phyloP scores from a whole-genome alignment of 2,797 vertebrate genomes.

The Novumbra hubbsi region DNA sequence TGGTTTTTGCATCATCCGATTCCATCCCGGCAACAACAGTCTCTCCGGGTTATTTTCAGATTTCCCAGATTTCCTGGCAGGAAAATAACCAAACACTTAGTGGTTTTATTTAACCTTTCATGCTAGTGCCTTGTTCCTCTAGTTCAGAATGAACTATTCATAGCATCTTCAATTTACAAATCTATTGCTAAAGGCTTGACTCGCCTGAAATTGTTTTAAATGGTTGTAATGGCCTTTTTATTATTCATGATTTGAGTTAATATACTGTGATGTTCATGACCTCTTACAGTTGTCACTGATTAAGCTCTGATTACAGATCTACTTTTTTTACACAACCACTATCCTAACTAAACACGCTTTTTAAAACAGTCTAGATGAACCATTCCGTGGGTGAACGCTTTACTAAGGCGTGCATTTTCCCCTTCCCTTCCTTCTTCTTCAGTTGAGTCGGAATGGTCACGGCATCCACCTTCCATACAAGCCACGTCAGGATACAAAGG shows the following conservation, averaged over 20 bases:
- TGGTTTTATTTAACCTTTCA: constrained; percentile 58
- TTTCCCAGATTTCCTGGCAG: constrained; percentile 72
- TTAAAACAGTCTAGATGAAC: constrained; percentile 8
- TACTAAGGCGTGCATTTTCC: constrained; percentile 8
- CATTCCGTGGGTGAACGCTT: constrained; percentile 22
- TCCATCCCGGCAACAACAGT: constrained; percentile 77
- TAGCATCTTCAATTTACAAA: neutral
- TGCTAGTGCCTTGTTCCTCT: constrained; percentile 63
- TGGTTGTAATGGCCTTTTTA: too few relatives aligned
- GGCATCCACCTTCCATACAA: constrained; percentile 26
- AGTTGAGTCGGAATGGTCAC: constrained; percentile 6
- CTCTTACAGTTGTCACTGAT: neutral
- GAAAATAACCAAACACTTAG: constrained; percentile 67
- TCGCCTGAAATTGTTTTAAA: too few relatives aligned
- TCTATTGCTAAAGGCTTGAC: neutral
- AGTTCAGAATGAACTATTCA: constrained; percentile 65
- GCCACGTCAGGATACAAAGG: constrained; percentile 47
- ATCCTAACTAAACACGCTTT: neutral
- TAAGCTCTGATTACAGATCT: neutral
- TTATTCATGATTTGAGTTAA: neutral
- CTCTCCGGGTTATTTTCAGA: constrained; percentile 73
- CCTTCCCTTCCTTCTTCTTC: neutral
- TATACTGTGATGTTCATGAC: neutral
- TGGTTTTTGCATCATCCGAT: constrained; percentile 75
- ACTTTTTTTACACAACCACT: neutral